Evolutionary conservation across 2,113 vertebrate genomes (phyloP), one percentile per base, ranked within the genome.

Genomic region (Planiliza haematocheilus): DNA sequence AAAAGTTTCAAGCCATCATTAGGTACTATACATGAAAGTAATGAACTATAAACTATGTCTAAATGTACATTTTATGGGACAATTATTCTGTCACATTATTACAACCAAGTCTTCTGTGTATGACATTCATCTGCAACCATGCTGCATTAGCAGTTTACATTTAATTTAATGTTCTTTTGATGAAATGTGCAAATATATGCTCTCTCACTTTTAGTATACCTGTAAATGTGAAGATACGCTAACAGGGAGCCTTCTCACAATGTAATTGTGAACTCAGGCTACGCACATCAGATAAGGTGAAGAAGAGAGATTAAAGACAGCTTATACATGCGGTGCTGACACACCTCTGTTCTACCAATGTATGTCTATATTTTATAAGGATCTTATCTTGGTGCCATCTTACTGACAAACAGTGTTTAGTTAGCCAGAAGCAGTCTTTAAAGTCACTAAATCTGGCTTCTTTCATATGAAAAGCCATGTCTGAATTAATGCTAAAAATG

Each of bases 211-310:
- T 77, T 43, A 52, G 50, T 9, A 62, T 53, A 67, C n/a, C 61
- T 34, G n/a, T 34, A 37, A 71, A 53, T 61, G 52, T 55, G 62
- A 73, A 21, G 8, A 50, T 76, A 48, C 53, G 61, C 52, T 17
- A 43, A 16, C 12, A 71, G 21, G 51, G 41, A 1, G 1, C 4
- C 24, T 74, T 62, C 60, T 77, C 9, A 46, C 64, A 49, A 52
- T 17, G 18, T 21, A 65, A 14, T n/a, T n/a, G n/a, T 41, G 9
- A 63, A 51, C 45, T 58, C 13, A 4, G 24, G 17, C n/a, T 53
- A 63, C 48, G 52, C 18, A 24, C 52, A 51, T 45, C 36, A 18
- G 7, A 62, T 24, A 59, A 77, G 48, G 13, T 3, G 1, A 58
- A 45, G 24, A 50, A 57, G 17, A 18, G 14, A 21, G 18, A n/a